A percentile compares a stretch with the other conserved stretches of the same genome.
Conservation (phyloP, 2,888 invertebrate species). For the Tachina fera region DNA sequence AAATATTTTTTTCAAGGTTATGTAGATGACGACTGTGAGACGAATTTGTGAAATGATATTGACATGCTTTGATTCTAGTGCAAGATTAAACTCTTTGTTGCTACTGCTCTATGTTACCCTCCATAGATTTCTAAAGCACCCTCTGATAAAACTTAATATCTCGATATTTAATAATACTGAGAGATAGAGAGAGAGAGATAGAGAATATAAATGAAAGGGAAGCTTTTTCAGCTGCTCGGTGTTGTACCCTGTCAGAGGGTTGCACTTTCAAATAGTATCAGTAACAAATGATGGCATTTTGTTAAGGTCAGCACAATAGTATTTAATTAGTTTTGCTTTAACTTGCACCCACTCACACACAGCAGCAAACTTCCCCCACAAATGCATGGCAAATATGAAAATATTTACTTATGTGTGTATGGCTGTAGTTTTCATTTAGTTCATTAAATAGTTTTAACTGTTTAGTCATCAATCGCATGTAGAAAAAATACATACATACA, state of each 20-base stretch:
- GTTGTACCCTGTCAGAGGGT: slow-evolving; percentile 47
- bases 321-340: slow-evolving; percentile 69
- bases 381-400: slow-evolving; percentile 28
- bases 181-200: not conserved
- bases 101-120: slow-evolving; percentile 14
- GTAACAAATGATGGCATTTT: slow-evolving; percentile 70
- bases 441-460: slow-evolving; percentile 56
- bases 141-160: slow-evolving; percentile 61
- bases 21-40: too few species aligned
- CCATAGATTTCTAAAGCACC: not conserved
- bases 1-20: too few species aligned
- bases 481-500: not conserved
- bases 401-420: not conserved
- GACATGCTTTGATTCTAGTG: not conserved
- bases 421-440: slow-evolving; percentile 44
- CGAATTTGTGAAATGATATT: too few species aligned
- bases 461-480: slow-evolving; percentile 71
- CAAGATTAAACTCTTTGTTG: not conserved
- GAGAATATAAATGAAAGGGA: slow-evolving; percentile 51
- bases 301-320: slow-evolving; percentile 70
- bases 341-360: slow-evolving; percentile 11
- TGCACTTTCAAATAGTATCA: slow-evolving; percentile 61
- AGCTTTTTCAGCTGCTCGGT: slow-evolving; percentile 21
- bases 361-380: not conserved
- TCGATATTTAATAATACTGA: slow-evolving; percentile 58